A percentile compares a stretch with the other conserved stretches of the same genome.
Conservation (phyloP, 2,113 vertebrate genomes). For the Etheostoma cragini region DNA sequence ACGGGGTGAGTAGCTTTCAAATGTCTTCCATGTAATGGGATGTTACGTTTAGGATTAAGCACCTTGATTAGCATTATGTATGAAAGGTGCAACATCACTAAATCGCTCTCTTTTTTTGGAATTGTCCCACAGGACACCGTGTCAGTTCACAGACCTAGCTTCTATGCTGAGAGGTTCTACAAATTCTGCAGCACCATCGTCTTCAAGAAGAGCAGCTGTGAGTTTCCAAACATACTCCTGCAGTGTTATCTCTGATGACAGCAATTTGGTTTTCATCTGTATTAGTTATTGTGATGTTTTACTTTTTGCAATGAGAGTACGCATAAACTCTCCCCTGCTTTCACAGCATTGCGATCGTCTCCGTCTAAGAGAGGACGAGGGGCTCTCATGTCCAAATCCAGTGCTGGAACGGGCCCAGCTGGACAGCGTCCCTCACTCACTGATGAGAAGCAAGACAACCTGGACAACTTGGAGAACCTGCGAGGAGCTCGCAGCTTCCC, state of each 20-base stretch:
- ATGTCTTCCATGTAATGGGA: background rate
- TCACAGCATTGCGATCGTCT: constrained; percentile 92
- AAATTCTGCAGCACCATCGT: constrained; percentile 95
- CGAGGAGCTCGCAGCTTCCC: constrained; percentile 88
- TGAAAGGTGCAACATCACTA: background rate
- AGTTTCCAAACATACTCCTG: constrained; percentile 69
- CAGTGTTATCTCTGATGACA: background rate
- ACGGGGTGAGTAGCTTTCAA: constrained; percentile 89
- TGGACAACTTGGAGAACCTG: constrained; percentile 87
- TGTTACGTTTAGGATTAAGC: no score
- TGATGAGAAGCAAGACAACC: constrained; percentile 87
- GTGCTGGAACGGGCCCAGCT: constrained; percentile 83
- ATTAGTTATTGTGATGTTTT: background rate
- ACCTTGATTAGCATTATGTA: no score
- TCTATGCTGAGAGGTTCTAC: constrained; percentile 97
- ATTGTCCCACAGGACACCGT: constrained; percentile 90
- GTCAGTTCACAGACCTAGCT: constrained; percentile 95
- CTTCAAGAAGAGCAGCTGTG: constrained; percentile 95
- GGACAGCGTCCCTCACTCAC: constrained; percentile 88
- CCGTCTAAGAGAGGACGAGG: constrained; percentile 94
- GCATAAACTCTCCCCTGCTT: background rate
- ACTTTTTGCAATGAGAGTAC: background rate
- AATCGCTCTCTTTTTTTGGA: background rate
- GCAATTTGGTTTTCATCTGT: background rate
- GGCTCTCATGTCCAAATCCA: constrained; percentile 86